Percentiles rank a stretch among this genome's conserved stretches.
Conservation (phyloP, 2,113 vertebrate species). For the Pantherophis guttatus region DNA sequence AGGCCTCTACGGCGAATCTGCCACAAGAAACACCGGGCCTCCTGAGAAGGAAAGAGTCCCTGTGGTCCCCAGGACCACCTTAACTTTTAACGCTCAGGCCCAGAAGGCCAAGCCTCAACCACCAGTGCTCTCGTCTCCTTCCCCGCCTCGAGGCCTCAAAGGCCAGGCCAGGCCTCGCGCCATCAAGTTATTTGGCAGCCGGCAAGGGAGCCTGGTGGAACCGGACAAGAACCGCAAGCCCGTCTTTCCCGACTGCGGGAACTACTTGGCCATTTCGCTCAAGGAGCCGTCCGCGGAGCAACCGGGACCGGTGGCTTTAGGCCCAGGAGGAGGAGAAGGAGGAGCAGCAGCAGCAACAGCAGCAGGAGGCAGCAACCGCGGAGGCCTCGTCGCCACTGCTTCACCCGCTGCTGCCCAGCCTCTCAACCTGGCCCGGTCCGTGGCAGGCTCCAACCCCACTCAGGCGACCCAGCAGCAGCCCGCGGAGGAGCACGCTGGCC, state of each 20-base stretch:
- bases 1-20: not conserved
- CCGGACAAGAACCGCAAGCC: slow-evolving; percentile 32
- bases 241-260: slow-evolving; percentile 68
- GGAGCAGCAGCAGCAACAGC: no score
- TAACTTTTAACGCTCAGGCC: not conserved
- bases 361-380: slow-evolving; percentile 17
- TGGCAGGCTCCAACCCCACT: slow-evolving; percentile 32
- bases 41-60: not conserved
- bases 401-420: slow-evolving; percentile 57
- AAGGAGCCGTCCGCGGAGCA: slow-evolving; percentile 53
- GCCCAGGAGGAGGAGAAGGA: not conserved
- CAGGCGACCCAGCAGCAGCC: slow-evolving; percentile 36
- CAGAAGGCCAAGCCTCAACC: slow-evolving; percentile 6
- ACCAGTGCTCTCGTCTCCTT: not conserved
- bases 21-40: not conserved
- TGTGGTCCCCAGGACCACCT: not conserved
- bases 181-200: slow-evolving; percentile 32
- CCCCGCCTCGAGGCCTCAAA: slow-evolving; percentile 47
- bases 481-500: slow-evolving; percentile 25
- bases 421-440: slow-evolving; percentile 46
- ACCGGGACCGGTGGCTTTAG: slow-evolving; percentile 23
- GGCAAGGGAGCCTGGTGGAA: slow-evolving; percentile 29
- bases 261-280: slow-evolving; percentile 82
- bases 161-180: slow-evolving; percentile 46
- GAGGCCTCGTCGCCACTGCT: not conserved